A percentile compares a stretch with the other conserved stretches of the same genome.
phyloP scores from a whole-genome alignment of 2,888 invertebrate genomes.

The Hyposoter didymator region DNA sequence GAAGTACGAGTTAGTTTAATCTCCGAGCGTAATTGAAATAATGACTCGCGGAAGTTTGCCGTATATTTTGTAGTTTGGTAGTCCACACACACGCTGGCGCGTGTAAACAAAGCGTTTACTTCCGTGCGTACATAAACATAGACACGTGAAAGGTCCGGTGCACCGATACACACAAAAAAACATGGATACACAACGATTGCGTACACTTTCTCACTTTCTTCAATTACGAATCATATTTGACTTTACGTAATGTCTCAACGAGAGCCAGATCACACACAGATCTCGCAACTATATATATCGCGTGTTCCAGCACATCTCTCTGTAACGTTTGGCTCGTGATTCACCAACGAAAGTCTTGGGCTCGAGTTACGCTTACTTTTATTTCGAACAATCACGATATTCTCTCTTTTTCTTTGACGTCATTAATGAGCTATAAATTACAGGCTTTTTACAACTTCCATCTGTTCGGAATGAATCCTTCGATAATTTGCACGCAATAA shows the following conservation, averaged over 20 bases:
- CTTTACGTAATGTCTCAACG: constrained; percentile 56
- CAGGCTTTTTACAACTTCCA: not conserved
- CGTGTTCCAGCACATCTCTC: not conserved
- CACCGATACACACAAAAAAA: constrained; percentile 21
- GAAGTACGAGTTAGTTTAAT: not conserved
- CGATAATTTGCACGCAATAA: not conserved
- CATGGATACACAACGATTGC: constrained; percentile 58
- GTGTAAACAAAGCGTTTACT: not conserved
- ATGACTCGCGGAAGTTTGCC: constrained; percentile 19
- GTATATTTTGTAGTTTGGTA: not conserved
- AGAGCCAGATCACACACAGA: constrained; percentile 2
- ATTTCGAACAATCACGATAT: constrained; percentile 6
- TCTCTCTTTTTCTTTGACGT: not conserved
- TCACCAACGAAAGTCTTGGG: constrained; percentile 44
- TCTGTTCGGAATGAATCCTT: not conserved
- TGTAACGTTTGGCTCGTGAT: constrained; percentile 14
- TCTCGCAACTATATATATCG: not conserved
- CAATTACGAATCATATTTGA: constrained; percentile 65
- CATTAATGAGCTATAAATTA: not conserved
- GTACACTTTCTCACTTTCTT: constrained; percentile 69
- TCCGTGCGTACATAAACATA: not conserved
- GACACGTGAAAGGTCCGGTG: constrained; percentile 37
- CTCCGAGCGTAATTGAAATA: constrained; percentile 5
- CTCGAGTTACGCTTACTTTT: constrained; percentile 11
- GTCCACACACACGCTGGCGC: not conserved